These are phyloP conservation scores for Ascidia mentula DNA, from an alignment of 23 tunicate species.

Conservation along the genomic window DNA sequence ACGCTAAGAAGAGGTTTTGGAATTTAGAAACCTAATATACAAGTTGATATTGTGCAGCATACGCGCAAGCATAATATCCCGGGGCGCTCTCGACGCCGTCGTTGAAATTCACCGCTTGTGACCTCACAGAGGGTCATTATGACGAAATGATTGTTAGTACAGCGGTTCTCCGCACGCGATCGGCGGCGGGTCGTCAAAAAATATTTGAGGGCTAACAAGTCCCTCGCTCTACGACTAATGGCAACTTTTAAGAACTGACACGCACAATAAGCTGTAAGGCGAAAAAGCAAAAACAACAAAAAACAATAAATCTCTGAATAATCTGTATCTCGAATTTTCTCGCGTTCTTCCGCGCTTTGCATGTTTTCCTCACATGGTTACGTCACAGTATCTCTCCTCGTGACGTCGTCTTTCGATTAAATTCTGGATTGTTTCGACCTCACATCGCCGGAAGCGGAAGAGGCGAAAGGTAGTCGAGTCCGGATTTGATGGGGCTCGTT, in stretches of 20 bases:
- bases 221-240: background rate
- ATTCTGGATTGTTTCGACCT: conserved; percentile 4
- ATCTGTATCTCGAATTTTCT: background rate
- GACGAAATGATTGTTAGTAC: conserved; percentile 25
- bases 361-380: background rate
- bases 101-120: conserved; percentile 15
- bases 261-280: background rate
- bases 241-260: conserved; percentile 1
- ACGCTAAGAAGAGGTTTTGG: background rate
- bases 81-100: background rate
- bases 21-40: background rate
- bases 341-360: background rate
- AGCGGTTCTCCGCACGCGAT: conserved; percentile 15
- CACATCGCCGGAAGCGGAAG: conserved; percentile 86
- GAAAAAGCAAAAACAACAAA: conserved; percentile 11
- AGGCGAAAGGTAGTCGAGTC: conserved; percentile 72
- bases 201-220: background rate
- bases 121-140: conserved; percentile 28
- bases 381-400: conserved; percentile 16
- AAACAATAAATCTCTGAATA: background rate
- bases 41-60: background rate
- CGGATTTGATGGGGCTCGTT: conserved; percentile 63
- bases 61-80: background rate
- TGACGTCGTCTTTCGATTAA: conserved; percentile 2
- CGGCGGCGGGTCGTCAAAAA: conserved; percentile 4